Conservation (phyloP, 2,797 vertebrate genomes). For the Luscinia megarhynchos region DNA sequence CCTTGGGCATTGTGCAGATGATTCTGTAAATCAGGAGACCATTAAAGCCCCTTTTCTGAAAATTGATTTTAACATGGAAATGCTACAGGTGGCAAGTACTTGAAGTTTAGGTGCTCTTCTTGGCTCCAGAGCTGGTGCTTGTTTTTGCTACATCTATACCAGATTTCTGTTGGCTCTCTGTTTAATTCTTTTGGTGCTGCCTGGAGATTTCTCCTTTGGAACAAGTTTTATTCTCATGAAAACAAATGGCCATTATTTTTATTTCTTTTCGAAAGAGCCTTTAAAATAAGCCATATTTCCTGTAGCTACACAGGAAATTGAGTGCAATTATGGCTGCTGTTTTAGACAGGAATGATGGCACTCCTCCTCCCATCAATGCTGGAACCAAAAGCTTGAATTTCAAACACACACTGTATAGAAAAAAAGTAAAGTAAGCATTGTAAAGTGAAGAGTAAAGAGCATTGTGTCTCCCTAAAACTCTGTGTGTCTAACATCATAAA, state of each 20-base stretch:
- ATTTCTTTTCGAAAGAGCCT: not conserved
- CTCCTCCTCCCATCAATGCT: not conserved
- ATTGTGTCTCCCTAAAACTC: not conserved
- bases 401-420: not conserved
- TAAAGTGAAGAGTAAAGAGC: not conserved
- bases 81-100: not conserved
- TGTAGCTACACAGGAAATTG: not conserved
- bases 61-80: constrained; percentile 37
- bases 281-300: not conserved
- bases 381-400: not conserved
- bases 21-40: constrained; percentile 42
- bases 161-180: not conserved
- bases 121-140: not conserved
- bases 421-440: too few relatives aligned
- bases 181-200: not conserved
- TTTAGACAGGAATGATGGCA: not conserved
- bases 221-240: not conserved
- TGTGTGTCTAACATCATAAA: not conserved
- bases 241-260: not conserved
- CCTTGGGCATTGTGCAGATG: constrained; percentile 12
- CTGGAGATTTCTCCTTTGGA: not conserved
- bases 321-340: not conserved
- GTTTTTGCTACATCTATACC: not conserved
- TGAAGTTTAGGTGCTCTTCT: not conserved
- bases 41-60: constrained; percentile 9